phyloP scores from a whole-genome alignment of 1,140 invertebrate species.

The Apis dorsata region DNA sequence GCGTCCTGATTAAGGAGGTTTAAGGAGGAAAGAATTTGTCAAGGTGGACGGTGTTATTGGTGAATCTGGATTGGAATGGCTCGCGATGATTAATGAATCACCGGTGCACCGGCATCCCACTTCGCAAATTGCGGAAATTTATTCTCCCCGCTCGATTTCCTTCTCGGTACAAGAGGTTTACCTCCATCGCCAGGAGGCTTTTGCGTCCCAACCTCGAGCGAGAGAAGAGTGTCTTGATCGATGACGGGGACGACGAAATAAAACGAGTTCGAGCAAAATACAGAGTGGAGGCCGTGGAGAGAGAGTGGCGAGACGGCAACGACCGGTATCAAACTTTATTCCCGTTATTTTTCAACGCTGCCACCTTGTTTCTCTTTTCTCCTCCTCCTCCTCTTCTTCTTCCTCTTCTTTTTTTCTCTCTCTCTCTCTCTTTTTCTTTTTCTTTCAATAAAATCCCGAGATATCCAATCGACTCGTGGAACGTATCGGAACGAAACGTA shows the following conservation, averaged over 20 bases:
- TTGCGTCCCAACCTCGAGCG: neutral
- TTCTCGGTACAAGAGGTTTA: conserved; percentile 13
- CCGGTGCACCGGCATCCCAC: neutral
- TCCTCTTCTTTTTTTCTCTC: no score
- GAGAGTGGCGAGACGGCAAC: neutral
- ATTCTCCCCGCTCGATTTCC: conserved; percentile 30
- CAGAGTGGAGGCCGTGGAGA: neutral
- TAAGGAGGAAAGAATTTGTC: conserved; percentile 7
- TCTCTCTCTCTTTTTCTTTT: neutral
- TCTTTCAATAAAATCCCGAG: neutral
- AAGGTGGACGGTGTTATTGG: neutral
- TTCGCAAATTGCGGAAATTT: conserved; percentile 31
- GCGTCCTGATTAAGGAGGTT: neutral
- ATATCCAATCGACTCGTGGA: neutral
- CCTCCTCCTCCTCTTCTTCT: no score
- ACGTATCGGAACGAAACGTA: no score
- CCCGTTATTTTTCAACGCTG: conserved; percentile 3
- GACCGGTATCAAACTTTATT: conserved; percentile 23
- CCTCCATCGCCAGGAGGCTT: conserved; percentile 18
- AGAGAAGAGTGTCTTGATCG: conserved; percentile 19
- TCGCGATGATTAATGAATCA: conserved; percentile 26
- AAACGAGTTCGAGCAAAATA: neutral
- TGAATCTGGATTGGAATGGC: neutral
- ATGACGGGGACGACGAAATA: conserved; percentile 20
- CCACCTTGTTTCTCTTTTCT: neutral